phyloP scores from a whole-genome alignment of 1,140 invertebrate species.

The Parasteatoda tepidariorum region DNA sequence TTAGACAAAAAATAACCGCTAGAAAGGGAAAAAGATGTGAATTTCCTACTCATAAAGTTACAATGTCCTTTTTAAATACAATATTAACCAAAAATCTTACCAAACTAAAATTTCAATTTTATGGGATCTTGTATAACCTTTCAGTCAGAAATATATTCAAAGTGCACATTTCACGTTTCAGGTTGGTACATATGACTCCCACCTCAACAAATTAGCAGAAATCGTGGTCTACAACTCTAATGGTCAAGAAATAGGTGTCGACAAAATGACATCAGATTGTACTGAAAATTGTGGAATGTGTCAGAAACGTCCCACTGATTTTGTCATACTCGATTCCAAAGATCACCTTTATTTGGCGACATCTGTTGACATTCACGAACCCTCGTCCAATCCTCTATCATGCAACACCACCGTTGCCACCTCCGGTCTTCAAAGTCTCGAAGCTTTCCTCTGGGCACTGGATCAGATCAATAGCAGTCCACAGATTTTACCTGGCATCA shows the following conservation, averaged over 20 bases:
- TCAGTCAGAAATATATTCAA: too few species aligned
- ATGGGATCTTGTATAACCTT: too few species aligned
- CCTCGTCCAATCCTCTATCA: conserved; percentile 61
- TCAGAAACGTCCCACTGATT: conserved; percentile 41
- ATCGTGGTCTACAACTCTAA: conserved; percentile 66
- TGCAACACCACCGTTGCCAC: conserved; percentile 63
- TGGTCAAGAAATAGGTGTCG: conserved; percentile 63
- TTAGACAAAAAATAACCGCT: too few species aligned
- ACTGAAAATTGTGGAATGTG: conserved; percentile 35
- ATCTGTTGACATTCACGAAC: conserved; percentile 64
- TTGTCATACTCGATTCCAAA: conserved; percentile 49
- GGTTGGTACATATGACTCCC: conserved; percentile 67
- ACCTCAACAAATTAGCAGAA: conserved; percentile 67
- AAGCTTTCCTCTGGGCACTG: conserved; percentile 71
- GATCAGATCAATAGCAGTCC: conserved; percentile 69
- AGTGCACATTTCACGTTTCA: too few species aligned
- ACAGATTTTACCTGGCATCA: conserved; percentile 64
- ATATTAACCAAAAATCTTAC: too few species aligned
- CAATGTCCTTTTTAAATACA: too few species aligned
- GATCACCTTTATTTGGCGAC: conserved; percentile 64
- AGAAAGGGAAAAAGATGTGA: too few species aligned
- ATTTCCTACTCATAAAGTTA: too few species aligned
- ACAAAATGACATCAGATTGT: conserved; percentile 62
- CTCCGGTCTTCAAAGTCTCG: conserved; percentile 67
- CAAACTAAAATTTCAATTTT: too few species aligned